A percentile compares a stretch with the other conserved stretches of the same genome.
phyloP scores from a whole-genome alignment of 2,797 vertebrate genomes.

The Sebastes nivosus region DNA sequence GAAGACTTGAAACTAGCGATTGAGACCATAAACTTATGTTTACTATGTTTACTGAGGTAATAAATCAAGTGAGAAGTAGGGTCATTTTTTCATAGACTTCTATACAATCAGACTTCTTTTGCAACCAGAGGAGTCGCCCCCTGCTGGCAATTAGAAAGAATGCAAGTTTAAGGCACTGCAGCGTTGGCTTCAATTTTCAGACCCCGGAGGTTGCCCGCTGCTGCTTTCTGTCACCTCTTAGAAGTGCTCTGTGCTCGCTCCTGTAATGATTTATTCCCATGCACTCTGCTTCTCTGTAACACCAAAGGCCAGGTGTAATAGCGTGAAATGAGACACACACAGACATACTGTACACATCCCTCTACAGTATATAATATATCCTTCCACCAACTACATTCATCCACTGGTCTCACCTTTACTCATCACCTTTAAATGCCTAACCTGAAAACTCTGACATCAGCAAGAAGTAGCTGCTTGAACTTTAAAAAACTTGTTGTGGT shows the following conservation, averaged over 20 bases:
- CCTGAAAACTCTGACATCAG: conserved; percentile 4
- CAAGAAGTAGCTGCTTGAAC: neutral
- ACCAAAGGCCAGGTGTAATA: conserved; percentile 56
- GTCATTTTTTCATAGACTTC: too few species aligned
- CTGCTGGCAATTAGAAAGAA: too few species aligned
- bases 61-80: too few species aligned
- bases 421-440: neutral
- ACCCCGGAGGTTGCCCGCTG: too few species aligned
- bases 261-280: conserved; percentile 10
- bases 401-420: neutral
- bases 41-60: too few species aligned
- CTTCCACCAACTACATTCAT: neutral
- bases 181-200: too few species aligned
- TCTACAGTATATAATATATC: neutral
- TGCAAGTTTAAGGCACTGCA: too few species aligned
- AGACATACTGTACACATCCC: neutral
- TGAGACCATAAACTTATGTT: too few species aligned
- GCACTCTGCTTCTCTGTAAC: conserved; percentile 1
- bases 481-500: neutral
- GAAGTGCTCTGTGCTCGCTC: neutral
- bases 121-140: too few species aligned
- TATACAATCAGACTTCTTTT: too few species aligned
- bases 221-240: neutral
- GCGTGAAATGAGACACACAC: conserved; percentile 55
- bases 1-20: too few species aligned